phyloP scores from a whole-genome alignment of 23 tunicate species.

The Styela clava region DNA sequence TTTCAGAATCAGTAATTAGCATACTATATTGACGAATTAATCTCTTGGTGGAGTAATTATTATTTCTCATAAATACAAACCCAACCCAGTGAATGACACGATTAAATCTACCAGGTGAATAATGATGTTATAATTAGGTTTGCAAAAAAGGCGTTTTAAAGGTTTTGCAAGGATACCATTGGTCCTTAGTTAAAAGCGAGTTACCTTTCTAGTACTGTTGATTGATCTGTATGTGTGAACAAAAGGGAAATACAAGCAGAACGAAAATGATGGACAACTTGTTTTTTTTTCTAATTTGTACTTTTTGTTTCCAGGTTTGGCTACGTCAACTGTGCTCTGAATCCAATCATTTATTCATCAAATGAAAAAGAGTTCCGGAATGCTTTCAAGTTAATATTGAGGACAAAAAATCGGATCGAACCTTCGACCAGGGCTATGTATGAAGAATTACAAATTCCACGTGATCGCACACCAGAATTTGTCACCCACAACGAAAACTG shows the following conservation, averaged over 20 bases:
- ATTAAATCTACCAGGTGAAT: no score
- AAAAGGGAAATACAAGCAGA: not conserved
- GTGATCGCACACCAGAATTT: not conserved
- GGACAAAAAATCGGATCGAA: not conserved
- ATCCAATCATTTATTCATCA: constrained; percentile 30
- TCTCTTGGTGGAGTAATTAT: no score
- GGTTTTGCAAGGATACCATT: no score
- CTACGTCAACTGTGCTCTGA: constrained; percentile 32
- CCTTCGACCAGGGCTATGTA: not conserved
- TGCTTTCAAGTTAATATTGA: not conserved
- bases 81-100: no score
- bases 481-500: not conserved
- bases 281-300: not conserved
- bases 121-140: no score
- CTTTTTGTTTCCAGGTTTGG: constrained; percentile 26
- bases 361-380: constrained; percentile 8
- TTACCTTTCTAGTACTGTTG: not conserved
- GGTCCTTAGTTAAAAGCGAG: not conserved
- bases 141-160: no score
- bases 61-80: no score
- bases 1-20: no score
- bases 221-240: not conserved
- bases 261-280: not conserved
- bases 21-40: no score
- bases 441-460: not conserved